These are phyloP conservation scores for Galerucella nymphaeae DNA, from an alignment of 2,888 invertebrate species.

Conservation along the genomic window DNA sequence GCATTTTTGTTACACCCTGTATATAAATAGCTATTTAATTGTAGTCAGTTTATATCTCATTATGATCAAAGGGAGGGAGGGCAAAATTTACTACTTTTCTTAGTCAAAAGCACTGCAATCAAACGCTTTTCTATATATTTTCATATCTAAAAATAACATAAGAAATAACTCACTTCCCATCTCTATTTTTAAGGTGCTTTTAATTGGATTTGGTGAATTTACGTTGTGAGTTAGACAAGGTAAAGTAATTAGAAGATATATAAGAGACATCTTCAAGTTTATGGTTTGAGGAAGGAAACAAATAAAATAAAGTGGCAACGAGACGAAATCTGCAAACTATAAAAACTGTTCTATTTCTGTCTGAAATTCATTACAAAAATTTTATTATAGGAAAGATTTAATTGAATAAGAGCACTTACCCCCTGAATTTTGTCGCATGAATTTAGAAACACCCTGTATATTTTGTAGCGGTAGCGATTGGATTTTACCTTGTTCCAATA, in stretches of 20 bases:
- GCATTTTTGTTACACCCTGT: too few species aligned
- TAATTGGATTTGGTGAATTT: not conserved
- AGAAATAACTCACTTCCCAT: not conserved
- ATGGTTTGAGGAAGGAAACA: not conserved
- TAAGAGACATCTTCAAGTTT: not conserved
- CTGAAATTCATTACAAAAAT: too few species aligned
- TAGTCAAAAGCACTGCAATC: not conserved
- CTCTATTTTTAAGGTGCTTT: not conserved
- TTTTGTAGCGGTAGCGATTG: not conserved
- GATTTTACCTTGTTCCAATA: constrained; percentile 14
- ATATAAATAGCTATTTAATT: too few species aligned
- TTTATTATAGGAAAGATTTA: too few species aligned
- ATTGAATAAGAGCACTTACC: too few species aligned
- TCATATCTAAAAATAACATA: not conserved
- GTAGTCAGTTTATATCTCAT: too few species aligned
- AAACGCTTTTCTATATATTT: not conserved
- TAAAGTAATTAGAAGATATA: not conserved
- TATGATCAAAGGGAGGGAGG: too few species aligned
- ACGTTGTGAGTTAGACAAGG: not conserved
- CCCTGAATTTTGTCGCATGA: too few species aligned
- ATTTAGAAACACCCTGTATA: too few species aligned
- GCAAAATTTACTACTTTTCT: not conserved
- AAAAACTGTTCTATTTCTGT: too few species aligned
- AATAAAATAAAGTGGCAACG: too few species aligned
- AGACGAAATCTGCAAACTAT: too few species aligned